Evolutionary conservation across 92 coral and sea anemone species (phyloP).

Genomic region (Bergia sp.): DNA sequence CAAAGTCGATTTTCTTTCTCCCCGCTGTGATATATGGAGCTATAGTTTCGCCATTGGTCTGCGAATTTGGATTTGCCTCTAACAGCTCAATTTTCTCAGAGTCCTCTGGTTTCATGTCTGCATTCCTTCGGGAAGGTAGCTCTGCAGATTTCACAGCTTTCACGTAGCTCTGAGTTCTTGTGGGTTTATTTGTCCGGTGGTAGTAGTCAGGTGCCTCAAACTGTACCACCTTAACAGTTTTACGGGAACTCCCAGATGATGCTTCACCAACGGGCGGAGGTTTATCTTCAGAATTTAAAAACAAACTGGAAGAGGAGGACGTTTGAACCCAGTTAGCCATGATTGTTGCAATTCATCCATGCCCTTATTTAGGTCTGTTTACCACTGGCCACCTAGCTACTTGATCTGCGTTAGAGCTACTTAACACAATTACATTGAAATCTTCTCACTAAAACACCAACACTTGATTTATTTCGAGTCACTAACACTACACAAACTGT

Average conservation of each 20-base stretch:
- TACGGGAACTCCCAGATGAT: background rate
- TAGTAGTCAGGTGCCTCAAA: background rate
- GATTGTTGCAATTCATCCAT: background rate
- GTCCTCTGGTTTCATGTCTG: constrained; percentile 1
- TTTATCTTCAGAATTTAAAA: background rate
- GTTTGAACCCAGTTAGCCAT: constrained; percentile 22
- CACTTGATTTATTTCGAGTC: background rate
- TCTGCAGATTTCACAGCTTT: constrained; percentile 21
- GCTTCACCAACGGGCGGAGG: background rate
- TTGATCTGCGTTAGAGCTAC: background rate
- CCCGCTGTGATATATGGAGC: background rate
- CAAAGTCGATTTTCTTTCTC: constrained; percentile 77
- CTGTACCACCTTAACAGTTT: background rate
- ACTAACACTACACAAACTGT: background rate
- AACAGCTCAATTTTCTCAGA: constrained; percentile 17
- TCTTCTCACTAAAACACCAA: background rate
- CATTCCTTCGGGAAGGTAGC: background rate
- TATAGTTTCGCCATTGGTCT: background rate
- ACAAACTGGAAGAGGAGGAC: constrained; percentile 4
- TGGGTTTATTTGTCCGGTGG: background rate
- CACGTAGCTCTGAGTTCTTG: constrained; percentile 13
- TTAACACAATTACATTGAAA: background rate
- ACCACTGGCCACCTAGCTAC: background rate
- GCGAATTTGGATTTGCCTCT: background rate
- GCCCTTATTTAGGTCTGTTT: background rate